Evolutionary conservation across 2,888 invertebrate genomes (phyloP), one percentile per base, ranked within the genome.

Genomic region (Agrochola lychnidis): DNA sequence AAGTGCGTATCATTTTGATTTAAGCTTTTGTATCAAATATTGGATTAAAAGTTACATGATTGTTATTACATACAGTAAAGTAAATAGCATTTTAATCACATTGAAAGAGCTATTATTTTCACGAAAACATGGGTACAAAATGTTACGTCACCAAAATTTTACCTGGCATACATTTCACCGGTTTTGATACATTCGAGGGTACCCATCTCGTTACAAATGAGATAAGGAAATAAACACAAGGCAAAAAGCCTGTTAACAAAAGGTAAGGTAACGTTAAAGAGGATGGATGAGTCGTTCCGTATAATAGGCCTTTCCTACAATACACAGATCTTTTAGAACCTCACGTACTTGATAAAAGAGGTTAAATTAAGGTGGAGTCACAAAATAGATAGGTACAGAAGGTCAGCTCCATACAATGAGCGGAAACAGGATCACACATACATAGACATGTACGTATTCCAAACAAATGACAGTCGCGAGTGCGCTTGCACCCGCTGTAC

Each of bases 141-240:
- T 22, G 19, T n/a, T 7, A 56, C 10, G 1, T 36, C 0, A 53
- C 19, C 14, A 22, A 36, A 48, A 56, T 53, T 53, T 71, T 66
- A 12, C 10, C 14, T 66, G 19, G 6, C 42, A n/a, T 14, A 68
- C 10, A 53, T 40, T 16, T 25, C 3, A 14, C 14, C 16, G 14
- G 25, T 16, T 5, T 4, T 42, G 36, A 6, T 79, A 72, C 56
- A 74, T 74, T 70, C 25, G 14, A 45, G n/a, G 40, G 57, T 56
- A 14, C 53, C 22, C 62, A 40, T 70, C 7, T 69, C 71, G 40
- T 79, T 56, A 48, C 25, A 64, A 68, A 64, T 36, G 57, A 68
- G 72, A 82, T 81, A 82, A 76, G 71, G 22, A 72, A 87, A 85
- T 63, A 76, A 77, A 81, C 62, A 68, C 67, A 76, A 78, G 73